Evolutionary conservation across 2,797 vertebrate species (phyloP).

Genomic region (Enteromius viviparus): DNA sequence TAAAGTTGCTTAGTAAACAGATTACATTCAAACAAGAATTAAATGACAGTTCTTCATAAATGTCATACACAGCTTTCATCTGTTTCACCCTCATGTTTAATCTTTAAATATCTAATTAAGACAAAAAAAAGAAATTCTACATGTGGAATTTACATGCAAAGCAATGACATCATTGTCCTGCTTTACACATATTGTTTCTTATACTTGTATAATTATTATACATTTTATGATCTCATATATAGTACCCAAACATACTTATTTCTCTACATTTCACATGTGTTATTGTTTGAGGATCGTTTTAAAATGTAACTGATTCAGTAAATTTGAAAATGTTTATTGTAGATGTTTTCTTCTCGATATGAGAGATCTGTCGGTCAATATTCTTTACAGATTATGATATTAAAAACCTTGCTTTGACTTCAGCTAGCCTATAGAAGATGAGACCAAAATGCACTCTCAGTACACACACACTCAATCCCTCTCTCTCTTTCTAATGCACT

Average conservation of each 20-base stretch:
- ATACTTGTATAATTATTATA: neutral
- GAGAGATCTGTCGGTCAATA: neutral
- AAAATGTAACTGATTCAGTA: neutral
- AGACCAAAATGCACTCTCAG: slow-evolving; percentile 64
- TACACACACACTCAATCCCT: slow-evolving; percentile 30
- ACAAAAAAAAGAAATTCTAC: neutral
- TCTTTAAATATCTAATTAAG: neutral
- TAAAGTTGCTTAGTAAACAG: neutral
- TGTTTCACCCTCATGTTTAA: neutral
- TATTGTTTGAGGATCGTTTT: neutral
- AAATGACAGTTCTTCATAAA: slow-evolving; percentile 6
- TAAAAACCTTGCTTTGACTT: slow-evolving; percentile 11
- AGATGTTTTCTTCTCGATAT: neutral
- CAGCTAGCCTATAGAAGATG: slow-evolving; percentile 25
- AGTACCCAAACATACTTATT: neutral
- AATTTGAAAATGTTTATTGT: neutral
- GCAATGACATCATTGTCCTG: neutral
- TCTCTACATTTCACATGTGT: neutral
- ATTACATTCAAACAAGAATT: slow-evolving; percentile 9
- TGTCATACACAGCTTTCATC: neutral
- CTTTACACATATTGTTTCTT: neutral
- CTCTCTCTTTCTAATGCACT: slow-evolving; percentile 44
- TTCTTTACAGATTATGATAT: neutral
- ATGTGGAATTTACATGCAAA: neutral
- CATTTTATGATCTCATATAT: neutral